phyloP scores from a whole-genome alignment of 2,113 vertebrate genomes.

The Dermatemys mawii region DNA sequence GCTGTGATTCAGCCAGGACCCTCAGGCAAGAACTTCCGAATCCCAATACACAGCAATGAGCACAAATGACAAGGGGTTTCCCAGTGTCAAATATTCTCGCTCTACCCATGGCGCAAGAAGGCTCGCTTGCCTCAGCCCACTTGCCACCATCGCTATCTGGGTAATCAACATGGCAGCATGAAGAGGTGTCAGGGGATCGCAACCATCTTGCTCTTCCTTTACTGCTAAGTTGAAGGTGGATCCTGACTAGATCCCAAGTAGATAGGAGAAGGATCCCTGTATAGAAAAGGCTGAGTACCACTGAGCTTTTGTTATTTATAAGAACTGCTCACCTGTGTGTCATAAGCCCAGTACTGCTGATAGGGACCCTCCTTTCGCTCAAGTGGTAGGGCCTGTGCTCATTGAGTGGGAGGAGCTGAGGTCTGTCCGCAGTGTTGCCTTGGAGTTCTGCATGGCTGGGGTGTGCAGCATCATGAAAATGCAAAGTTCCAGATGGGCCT shows the following conservation, averaged over 20 bases:
- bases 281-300: neutral
- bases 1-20: neutral
- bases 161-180: neutral
- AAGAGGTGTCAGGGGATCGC: neutral
- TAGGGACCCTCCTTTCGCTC: neutral
- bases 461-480: neutral
- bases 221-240: neutral
- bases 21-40: neutral
- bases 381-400: neutral
- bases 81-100: neutral
- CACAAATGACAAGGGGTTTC: neutral
- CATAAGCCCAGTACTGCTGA: neutral
- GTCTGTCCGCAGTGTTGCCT: neutral
- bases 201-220: neutral
- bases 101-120: neutral
- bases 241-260: neutral
- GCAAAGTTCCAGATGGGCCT: too few species aligned
- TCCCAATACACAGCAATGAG: neutral
- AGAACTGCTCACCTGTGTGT: neutral
- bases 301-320: neutral
- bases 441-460: neutral
- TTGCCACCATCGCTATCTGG: neutral
- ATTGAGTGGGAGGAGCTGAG: neutral
- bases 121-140: neutral
- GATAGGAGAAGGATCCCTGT: neutral